Evolutionary conservation across 2,888 invertebrate species (phyloP), one percentile per base, ranked within the genome.

Genomic region (Gonocerus acuteangulatus): DNA sequence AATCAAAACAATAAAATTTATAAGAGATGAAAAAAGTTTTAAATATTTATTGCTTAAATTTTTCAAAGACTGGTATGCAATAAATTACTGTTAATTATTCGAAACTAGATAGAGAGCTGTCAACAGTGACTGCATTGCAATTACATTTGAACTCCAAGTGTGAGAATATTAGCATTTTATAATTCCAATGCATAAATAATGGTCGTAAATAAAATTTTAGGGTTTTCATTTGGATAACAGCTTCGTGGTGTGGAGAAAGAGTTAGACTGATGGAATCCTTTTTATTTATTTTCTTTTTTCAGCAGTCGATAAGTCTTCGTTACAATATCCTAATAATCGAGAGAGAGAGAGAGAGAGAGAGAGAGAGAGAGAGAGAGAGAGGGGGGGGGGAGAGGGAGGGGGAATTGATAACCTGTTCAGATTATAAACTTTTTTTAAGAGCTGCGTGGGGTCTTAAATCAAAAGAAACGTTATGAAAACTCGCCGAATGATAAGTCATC

Each of bases 11-110:
- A 27, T 27, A 27, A 27, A 4, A 27, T 27, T 27, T 27, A 27
- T 27, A 27, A 27, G 4, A 4, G 27, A 39, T 9, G 39, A n/a
- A 39, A 21, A n/a, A 52, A 36, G 52, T 39, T 27, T 36, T 52
- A 36, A 52, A 52, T 52, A 52, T 52, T 52, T 52, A 52, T 52
- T 52, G 22, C 13, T 52, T 19, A 39, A 52, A 21, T 34, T 22
- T 22, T 34, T 19, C 6, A 49, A 21, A 49, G 32, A 13, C 15
- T 1, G 15, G 13, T 2, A 11, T 9, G 52, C 39, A 18, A 52
- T 52, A 52, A 52, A 52, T 52, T 36, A 36, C 19, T 3, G n/a
- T 39, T 39, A 39, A 52, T 52, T 52, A 52, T 52, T 52, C 52
- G 13, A 13, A 39, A 52, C 36, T 15, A 39, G 39, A 52, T 39